Evolutionary conservation across 2,113 vertebrate species (phyloP).

Genomic region (Leptosomus discolor): DNA sequence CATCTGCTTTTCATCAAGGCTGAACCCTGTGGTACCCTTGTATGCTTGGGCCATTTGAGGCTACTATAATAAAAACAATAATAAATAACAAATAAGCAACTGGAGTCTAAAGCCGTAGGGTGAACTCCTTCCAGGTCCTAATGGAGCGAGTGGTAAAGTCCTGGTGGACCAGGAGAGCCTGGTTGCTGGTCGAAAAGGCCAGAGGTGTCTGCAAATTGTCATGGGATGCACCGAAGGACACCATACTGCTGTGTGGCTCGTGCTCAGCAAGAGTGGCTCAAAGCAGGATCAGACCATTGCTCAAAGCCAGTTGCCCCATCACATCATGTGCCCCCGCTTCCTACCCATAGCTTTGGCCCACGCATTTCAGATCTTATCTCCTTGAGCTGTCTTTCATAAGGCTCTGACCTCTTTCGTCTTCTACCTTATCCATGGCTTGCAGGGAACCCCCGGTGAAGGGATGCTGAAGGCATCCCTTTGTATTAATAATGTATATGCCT

Average conservation of each 20-base stretch:
- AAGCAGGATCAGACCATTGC: neutral
- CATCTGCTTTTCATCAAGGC: conserved; percentile 53
- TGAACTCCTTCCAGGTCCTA: neutral
- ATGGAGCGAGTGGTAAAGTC: neutral
- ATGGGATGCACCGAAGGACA: fast-evolving
- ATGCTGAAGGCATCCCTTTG: neutral
- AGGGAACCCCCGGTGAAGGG: neutral
- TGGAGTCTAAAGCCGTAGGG: neutral
- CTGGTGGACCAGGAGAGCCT: neutral
- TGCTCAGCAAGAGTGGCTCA: neutral
- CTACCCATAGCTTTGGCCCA: neutral
- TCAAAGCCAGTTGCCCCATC: neutral
- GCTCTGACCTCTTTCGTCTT: neutral
- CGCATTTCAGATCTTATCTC: neutral
- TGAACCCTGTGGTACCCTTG: conserved; percentile 44
- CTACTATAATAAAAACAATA: conserved; percentile 40
- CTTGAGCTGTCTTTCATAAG: neutral
- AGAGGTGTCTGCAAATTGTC: neutral
- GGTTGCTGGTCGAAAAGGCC: neutral
- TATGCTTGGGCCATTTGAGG: conserved; percentile 7
- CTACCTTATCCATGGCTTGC: neutral
- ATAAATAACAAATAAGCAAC: conserved; percentile 36
- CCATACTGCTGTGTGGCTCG: fast-evolving
- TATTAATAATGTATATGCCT: neutral
- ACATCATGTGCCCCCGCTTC: fast-evolving